Evolutionary conservation across 1,140 invertebrate species (phyloP), one percentile per base, ranked within the genome.

Genomic region (Drosophila tropicalis): DNA sequence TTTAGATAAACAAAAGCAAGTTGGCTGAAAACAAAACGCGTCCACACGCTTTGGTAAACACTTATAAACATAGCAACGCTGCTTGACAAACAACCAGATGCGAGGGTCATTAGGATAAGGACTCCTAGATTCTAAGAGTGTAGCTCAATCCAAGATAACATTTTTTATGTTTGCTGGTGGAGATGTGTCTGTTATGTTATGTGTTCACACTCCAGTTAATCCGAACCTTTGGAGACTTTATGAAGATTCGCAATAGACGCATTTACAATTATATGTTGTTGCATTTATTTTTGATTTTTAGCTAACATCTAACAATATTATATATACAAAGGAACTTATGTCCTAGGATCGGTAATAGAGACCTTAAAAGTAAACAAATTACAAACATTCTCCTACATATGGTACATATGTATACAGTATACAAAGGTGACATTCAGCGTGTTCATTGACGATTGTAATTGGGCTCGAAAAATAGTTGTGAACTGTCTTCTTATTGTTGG

Each of bases 271-370:
- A 58, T 62, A 67, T 54, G 57, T 69, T 73, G 3, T 66, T 66
- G 34, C 17, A 41, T 87, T 86, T 83, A 83, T 87, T 83, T 51
- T 83, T 71, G 62, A 79, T 69, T 72, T 71, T 68, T 19, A 44
- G 44, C 44, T 76, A 69, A 76, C 69, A 79, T 76, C 76, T 83
- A 77, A 70, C 70, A 67, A 70, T 79, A 72, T 40, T 65, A 69
- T 69, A 86, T 82, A 57, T 87, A 85, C 70, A 87, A 79, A 79
- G 72, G 55, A 67, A 68, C 70, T 73, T 78, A 74, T 63, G 13
- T 36, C n/a, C 22, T 77, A 67, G 44, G 64, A 58, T 58, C 44
- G 25, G 19, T 22, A 25, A 44, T 34, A 25, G 54, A 70, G 58
- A 36, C 40, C 61, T 67, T 81, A 62, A 68, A 61, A 77, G 34